phyloP scores from a whole-genome alignment of 2,888 invertebrate species.

The Epistrophella euchroma region DNA sequence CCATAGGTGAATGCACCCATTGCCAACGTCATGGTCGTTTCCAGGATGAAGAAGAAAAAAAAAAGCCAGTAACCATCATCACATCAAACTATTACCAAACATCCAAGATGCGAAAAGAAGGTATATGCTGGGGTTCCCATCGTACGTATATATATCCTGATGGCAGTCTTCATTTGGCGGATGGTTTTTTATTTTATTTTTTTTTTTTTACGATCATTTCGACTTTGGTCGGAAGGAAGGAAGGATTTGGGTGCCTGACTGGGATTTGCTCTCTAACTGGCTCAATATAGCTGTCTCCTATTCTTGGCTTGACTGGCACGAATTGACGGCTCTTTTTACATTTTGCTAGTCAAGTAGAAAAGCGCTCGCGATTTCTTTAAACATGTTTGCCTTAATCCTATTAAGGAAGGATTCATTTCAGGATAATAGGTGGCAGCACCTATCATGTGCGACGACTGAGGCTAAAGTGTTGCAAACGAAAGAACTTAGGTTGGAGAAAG shows the following conservation, averaged over 20 bases:
- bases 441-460: constrained; percentile 12
- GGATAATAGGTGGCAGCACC: constrained; percentile 13
- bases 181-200: constrained; percentile 31
- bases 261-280: constrained; percentile 67
- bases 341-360: constrained; percentile 65
- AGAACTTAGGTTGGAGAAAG: not conserved
- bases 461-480: constrained; percentile 40
- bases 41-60: constrained; percentile 13
- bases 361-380: constrained; percentile 60
- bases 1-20: constrained; percentile 83
- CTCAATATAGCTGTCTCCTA: constrained; percentile 48
- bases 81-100: constrained; percentile 63
- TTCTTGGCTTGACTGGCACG: constrained; percentile 48
- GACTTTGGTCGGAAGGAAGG: constrained; percentile 46
- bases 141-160: constrained; percentile 29
- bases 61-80: constrained; percentile 41
- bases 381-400: constrained; percentile 70
- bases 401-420: constrained; percentile 63
- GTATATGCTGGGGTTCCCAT: constrained; percentile 35
- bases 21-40: constrained; percentile 70
- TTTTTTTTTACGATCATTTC: constrained; percentile 34
- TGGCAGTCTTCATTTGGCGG: constrained; percentile 59
- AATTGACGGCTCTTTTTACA: constrained; percentile 74
- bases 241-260: constrained; percentile 51
- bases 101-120: constrained; percentile 46